phyloP scores from a whole-genome alignment of 2,888 invertebrate species.

The Gari tellinella region DNA sequence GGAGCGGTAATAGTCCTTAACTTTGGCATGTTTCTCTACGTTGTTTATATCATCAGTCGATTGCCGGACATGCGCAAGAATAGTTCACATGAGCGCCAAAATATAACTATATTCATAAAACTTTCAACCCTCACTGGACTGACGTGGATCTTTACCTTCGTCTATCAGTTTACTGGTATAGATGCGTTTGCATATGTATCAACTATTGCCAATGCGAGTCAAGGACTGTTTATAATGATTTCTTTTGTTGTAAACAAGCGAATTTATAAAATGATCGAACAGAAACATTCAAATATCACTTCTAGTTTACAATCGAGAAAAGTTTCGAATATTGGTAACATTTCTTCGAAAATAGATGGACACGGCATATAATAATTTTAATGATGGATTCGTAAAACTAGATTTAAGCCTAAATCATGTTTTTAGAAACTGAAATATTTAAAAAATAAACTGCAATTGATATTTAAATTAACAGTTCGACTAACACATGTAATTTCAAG shows the following conservation, averaged over 20 bases:
- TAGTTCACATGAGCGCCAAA: slow-evolving; percentile 17
- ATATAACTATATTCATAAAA: slow-evolving; percentile 23
- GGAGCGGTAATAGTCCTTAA: slow-evolving; percentile 6
- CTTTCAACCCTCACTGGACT: slow-evolving; percentile 26
- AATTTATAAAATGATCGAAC: neutral
- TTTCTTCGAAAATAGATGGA: too few relatives aligned
- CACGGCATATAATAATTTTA: too few relatives aligned
- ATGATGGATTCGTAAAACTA: too few relatives aligned
- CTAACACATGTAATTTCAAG: too few relatives aligned
- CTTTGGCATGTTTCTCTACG: slow-evolving; percentile 12
- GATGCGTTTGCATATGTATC: slow-evolving; percentile 12
- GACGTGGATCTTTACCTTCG: slow-evolving; percentile 22
- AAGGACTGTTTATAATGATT: slow-evolving; percentile 24
- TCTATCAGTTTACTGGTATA: slow-evolving; percentile 5
- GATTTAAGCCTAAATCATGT: too few relatives aligned
- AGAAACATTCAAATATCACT: too few relatives aligned
- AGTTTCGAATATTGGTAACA: too few relatives aligned
- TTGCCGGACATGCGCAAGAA: slow-evolving; percentile 1
- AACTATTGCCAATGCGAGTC: slow-evolving; percentile 15
- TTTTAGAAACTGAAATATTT: too few relatives aligned
- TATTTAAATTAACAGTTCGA: too few relatives aligned
- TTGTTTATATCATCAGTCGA: slow-evolving; percentile 3
- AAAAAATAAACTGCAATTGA: too few relatives aligned
- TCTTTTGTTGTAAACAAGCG: slow-evolving; percentile 22
- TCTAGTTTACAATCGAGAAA: too few relatives aligned